A percentile compares a stretch with the other conserved stretches of the same genome.
These are phyloP conservation scores for Athene cunicularia DNA, from an alignment of 2,113 vertebrate genomes.

Conservation along the genomic window DNA sequence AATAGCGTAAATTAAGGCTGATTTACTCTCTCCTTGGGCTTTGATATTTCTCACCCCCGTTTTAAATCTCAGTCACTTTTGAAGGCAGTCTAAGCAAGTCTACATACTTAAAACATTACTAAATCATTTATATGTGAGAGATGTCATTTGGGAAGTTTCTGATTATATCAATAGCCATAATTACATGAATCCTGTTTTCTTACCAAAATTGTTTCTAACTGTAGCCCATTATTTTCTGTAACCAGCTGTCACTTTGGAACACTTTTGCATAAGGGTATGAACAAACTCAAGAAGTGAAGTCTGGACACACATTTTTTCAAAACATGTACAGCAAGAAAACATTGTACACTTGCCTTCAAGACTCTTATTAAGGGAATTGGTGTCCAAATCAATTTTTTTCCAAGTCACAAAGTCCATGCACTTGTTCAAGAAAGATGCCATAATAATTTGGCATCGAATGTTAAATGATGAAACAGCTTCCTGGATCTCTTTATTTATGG, in stretches of 20 bases:
- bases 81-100: background rate
- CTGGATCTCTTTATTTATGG: background rate
- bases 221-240: background rate
- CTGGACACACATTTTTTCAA: background rate
- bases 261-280: background rate
- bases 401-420: background rate
- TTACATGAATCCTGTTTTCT: background rate
- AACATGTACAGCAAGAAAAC: background rate
- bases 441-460: background rate
- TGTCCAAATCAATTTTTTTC: background rate
- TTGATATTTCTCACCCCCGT: background rate
- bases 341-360: background rate
- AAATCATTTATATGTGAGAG: background rate
- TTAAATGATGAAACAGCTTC: background rate
- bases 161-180: background rate
- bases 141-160: background rate
- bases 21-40: background rate
- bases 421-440: background rate
- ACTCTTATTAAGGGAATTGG: background rate
- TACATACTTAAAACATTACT: background rate
- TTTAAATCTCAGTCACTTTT: background rate
- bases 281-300: background rate
- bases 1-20: background rate
- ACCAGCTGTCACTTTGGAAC: background rate
- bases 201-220: background rate